phyloP scores from a whole-genome alignment of 1,140 invertebrate species.

The Saccostrea glomerata region DNA sequence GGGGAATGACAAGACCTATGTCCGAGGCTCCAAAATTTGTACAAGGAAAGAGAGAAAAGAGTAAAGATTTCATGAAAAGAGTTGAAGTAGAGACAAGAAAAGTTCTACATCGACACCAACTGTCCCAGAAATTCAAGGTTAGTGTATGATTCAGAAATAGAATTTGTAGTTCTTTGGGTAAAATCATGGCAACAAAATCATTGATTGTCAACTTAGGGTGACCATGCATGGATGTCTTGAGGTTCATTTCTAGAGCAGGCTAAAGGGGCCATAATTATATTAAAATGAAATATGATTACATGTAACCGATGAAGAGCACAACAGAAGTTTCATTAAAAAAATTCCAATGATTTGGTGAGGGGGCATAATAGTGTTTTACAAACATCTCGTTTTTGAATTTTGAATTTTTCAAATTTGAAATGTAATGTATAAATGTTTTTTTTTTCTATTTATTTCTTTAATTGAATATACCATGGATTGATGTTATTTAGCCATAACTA shows the following conservation, averaged over 20 bases:
- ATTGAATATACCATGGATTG: no score
- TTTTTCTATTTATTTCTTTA: no score
- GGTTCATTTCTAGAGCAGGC: not conserved
- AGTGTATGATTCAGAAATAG: not conserved
- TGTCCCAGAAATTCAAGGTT: slow-evolving; percentile 66
- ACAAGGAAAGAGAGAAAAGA: slow-evolving; percentile 62
- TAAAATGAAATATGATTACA: no score
- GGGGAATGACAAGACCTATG: slow-evolving; percentile 61
- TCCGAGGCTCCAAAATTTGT: slow-evolving; percentile 59
- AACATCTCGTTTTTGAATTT: no score
- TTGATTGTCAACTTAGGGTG: no score
- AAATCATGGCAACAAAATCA: not conserved
- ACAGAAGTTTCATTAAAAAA: no score
- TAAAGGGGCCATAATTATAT: not conserved
- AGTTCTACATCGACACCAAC: slow-evolving; percentile 61
- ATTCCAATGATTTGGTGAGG: no score
- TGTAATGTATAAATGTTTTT: no score
- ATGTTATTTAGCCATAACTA: no score
- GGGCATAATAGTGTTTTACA: no score
- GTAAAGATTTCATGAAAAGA: slow-evolving; percentile 60
- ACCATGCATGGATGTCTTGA: not conserved
- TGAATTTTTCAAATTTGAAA: no score
- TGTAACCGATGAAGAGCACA: no score
- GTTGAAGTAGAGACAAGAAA: slow-evolving; percentile 62
- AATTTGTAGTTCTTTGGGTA: not conserved